phyloP scores from a whole-genome alignment of 2,888 invertebrate species.

The Tubulanus polymorphus region DNA sequence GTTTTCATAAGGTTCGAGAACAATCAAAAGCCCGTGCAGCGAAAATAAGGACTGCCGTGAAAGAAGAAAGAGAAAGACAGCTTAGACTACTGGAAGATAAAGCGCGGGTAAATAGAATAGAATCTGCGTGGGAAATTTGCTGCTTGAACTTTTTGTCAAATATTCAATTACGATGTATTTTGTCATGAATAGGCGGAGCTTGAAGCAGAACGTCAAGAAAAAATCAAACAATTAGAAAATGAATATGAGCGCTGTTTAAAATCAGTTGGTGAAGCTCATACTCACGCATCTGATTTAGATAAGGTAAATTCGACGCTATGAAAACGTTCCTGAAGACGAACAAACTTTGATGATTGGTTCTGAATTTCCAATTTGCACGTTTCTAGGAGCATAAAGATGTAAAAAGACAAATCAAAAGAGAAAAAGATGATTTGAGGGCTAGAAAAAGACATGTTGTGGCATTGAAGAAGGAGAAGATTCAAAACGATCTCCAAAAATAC shows the following conservation, averaged over 20 bases:
- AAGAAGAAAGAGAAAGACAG: constrained; percentile 39
- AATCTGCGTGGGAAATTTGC: background rate
- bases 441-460: constrained; percentile 45
- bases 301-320: constrained; percentile 28
- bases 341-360: too few species aligned
- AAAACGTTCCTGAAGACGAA: too few species aligned
- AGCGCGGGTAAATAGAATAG: constrained; percentile 30
- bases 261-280: constrained; percentile 38
- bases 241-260: constrained; percentile 38
- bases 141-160: background rate
- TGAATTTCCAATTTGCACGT: too few species aligned
- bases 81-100: constrained; percentile 36
- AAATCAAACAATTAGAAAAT: constrained; percentile 32
- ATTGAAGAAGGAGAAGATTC: constrained; percentile 41
- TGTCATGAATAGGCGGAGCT: background rate
- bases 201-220: constrained; percentile 30
- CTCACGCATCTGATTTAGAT: constrained; percentile 25
- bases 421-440: too few species aligned
- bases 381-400: too few species aligned
- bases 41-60: constrained; percentile 39
- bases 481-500: too few species aligned
- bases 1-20: constrained; percentile 38
- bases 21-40: constrained; percentile 45
- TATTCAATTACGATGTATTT: background rate
- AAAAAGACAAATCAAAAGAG: too few species aligned